Base-by-base conservation (phyloP, 2,888 invertebrate genomes). In the Tachystola acroxantha region DNA sequence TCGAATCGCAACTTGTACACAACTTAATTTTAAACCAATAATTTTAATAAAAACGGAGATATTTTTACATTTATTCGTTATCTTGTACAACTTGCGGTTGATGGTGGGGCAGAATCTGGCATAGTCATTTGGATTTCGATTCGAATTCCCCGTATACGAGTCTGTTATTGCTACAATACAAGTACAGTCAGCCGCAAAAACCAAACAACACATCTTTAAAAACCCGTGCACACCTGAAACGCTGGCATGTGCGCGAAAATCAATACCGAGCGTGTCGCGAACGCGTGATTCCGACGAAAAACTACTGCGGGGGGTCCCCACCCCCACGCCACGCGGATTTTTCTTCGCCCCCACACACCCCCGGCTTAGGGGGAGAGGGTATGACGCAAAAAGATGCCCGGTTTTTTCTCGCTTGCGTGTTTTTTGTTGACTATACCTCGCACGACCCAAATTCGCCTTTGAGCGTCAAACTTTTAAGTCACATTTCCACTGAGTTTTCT, bases 201-300 rank as follows among this genome's bases (percentile, higher is more conserved):
- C n/a, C 11, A 3, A 13, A 38, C 36, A 37, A 41, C 42, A 47
- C 51, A 63, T 63, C 53, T 60, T 64, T 60, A 62, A 60, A 49
- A 12, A 10, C 2, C 45, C 58, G 56, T 43, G 47, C 41, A 42
- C 65, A 82, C 84, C 85, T 85, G 81, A 76, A n/a, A 68, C 61
- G 56, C 49, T n/a, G 62, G 64, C 79, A 73, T 82, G 80, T 80
- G 76, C 72, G 65, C 61, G 61, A 84, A 85, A 86, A 85, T 85
- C 85, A 79, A 85, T 85, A 85, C 80, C 38, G 42, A 68, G 67
- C 76, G 71, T 84, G 82, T 85, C 84, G 80, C 64, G 60, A 73
- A 77, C 78, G 78, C 81, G 84, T 85, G 77, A 81, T 82, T 69
- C 79, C 81, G 57, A 74, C 84, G 85, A 84, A 84, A 86, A 85